Evolutionary conservation across 2,113 vertebrate species (phyloP).

Genomic region (Vulpes lagopus): DNA sequence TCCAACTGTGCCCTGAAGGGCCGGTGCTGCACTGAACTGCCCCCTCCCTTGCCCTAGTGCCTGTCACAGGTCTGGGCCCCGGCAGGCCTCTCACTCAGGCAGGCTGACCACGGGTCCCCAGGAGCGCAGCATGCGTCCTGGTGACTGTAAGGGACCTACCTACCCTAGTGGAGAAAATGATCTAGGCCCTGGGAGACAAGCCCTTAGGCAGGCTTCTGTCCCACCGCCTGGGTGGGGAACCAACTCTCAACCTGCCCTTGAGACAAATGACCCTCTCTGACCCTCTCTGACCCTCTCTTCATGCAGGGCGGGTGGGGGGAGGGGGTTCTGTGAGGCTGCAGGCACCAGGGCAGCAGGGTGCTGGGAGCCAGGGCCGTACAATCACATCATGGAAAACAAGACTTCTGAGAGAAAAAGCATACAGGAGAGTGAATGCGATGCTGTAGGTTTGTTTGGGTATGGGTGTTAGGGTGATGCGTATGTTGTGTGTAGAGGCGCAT

Average conservation of each 20-base stretch:
- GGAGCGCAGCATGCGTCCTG: too few species aligned
- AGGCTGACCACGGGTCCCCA: background rate
- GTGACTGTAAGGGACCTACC: background rate
- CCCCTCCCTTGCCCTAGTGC: background rate
- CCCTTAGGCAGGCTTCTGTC: background rate
- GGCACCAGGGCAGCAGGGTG: background rate
- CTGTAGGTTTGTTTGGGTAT: background rate
- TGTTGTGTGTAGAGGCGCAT: background rate
- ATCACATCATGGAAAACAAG: background rate
- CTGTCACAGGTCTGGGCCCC: background rate
- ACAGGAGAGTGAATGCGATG: fast-evolving
- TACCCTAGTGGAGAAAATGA: background rate
- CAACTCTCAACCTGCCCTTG: background rate
- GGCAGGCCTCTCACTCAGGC: background rate
- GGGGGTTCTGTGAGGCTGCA: background rate
- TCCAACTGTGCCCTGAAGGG: background rate
- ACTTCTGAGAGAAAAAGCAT: background rate
- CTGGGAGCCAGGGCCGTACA: background rate
- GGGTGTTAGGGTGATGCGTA: background rate
- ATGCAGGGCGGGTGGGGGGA: too few species aligned
- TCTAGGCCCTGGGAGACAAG: background rate
- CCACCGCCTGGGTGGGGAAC: background rate
- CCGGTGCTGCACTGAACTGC: background rate
- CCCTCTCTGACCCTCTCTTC: too few species aligned
- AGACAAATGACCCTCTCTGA: background rate